Conservation (phyloP, 2,888 invertebrate species). For the Monopis laevigella region DNA sequence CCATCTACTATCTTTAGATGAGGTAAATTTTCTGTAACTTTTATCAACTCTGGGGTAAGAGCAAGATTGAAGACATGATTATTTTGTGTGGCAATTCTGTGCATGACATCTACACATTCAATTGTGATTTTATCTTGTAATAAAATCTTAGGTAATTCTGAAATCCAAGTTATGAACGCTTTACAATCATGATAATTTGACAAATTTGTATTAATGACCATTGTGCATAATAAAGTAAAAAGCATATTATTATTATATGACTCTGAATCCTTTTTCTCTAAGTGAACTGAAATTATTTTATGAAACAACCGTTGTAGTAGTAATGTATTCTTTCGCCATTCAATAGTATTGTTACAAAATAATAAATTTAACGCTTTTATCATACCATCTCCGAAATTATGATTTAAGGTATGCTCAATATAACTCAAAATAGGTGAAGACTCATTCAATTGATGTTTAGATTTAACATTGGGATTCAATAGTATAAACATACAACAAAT, state of each 20-base stretch:
- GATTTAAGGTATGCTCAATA: constrained; percentile 53
- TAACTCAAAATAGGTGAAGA: constrained; percentile 50
- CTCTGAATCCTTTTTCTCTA: constrained; percentile 31
- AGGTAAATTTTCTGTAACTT: constrained; percentile 57
- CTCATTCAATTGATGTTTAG: constrained; percentile 41
- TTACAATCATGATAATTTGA: constrained; percentile 40
- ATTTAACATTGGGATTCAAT: constrained; percentile 46
- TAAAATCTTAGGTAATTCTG: constrained; percentile 65
- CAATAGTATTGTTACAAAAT: constrained; percentile 39
- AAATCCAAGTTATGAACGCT: constrained; percentile 59
- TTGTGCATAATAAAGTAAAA: constrained; percentile 51
- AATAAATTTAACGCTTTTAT: constrained; percentile 41
- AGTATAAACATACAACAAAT: constrained; percentile 55
- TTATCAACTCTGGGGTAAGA: constrained; percentile 42
- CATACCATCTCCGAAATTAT: constrained; percentile 30
- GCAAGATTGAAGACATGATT: constrained; percentile 58
- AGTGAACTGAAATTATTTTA: constrained; percentile 47
- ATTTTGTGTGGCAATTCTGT: constrained; percentile 65
- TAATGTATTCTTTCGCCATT: constrained; percentile 41
- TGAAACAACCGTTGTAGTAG: constrained; percentile 41
- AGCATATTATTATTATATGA: constrained; percentile 41
- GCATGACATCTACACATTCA: constrained; percentile 64
- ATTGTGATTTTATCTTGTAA: constrained; percentile 52
- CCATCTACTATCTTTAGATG: constrained; percentile 41
- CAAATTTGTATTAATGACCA: constrained; percentile 48